A percentile compares a stretch with the other conserved stretches of the same genome.
Evolutionary conservation across 2,113 vertebrate species (phyloP).

Genomic region (Shinisaurus crocodilurus): DNA sequence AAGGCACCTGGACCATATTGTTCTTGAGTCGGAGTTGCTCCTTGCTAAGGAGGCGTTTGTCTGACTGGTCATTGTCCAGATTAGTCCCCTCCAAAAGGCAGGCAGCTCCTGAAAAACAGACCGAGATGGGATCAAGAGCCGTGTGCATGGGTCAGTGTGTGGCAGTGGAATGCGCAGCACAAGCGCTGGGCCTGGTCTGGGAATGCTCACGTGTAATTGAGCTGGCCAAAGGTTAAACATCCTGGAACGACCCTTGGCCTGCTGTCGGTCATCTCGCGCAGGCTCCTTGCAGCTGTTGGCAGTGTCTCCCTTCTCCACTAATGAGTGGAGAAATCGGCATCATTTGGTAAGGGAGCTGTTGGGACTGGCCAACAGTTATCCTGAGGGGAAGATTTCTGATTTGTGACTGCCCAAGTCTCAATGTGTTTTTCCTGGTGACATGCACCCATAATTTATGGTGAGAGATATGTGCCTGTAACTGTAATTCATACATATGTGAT

Average conservation of each 20-base stretch:
- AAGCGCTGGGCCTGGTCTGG: not conserved
- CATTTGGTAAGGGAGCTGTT: not conserved
- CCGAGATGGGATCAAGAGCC: not conserved
- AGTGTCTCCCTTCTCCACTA: not conserved
- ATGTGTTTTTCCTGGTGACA: not conserved
- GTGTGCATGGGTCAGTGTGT: not conserved
- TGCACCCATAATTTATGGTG: not conserved
- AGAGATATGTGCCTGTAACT: not conserved
- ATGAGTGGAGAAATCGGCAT: not conserved
- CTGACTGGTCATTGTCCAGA: constrained; percentile 9
- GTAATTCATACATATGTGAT: no score
- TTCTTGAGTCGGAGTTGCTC: not conserved
- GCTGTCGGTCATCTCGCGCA: not conserved
- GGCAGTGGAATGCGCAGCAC: not conserved
- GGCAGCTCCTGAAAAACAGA: not conserved
- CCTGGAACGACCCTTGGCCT: constrained; percentile 10
- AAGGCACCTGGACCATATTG: not conserved
- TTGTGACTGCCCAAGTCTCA: not conserved
- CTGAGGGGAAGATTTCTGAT: not conserved
- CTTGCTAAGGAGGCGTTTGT: not conserved
- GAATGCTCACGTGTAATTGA: constrained; percentile 5
- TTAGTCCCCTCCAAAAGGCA: not conserved
- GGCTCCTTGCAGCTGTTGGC: not conserved
- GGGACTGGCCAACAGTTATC: not conserved
- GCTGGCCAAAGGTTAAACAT: constrained; percentile 19